Conservation (phyloP, 1,140 invertebrate genomes). For the Scaptomyza graminum region DNA sequence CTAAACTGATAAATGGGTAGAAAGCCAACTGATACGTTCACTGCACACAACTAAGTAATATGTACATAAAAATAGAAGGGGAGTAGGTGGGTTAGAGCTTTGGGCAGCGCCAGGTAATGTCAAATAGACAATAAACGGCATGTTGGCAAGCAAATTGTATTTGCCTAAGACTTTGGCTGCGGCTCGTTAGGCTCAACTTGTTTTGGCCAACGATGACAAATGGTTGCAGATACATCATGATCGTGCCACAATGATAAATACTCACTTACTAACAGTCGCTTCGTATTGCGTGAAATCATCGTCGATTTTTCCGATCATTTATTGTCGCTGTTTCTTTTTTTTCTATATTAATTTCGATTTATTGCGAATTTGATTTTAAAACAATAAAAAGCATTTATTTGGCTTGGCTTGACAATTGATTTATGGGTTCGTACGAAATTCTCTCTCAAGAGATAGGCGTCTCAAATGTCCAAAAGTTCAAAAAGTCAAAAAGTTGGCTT, state of each 20-base stretch:
- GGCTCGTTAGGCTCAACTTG: constrained; percentile 71
- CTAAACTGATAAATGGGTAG: constrained; percentile 58
- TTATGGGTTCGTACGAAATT: constrained; percentile 58
- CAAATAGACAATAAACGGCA: constrained; percentile 62
- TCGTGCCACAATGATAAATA: constrained; percentile 61
- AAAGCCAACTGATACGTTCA: constrained; percentile 30
- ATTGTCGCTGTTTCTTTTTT: background rate
- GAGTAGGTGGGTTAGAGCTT: background rate
- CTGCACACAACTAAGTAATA: background rate
- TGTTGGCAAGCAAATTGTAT: constrained; percentile 56
- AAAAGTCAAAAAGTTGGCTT: constrained; percentile 44
- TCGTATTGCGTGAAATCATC: constrained; percentile 64
- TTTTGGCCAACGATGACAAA: constrained; percentile 62
- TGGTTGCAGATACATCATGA: constrained; percentile 77
- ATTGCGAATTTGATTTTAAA: constrained; percentile 22
- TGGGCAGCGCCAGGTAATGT: constrained; percentile 61
- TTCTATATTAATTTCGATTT: constrained; percentile 3
- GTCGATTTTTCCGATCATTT: constrained; percentile 37
- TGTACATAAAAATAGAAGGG: background rate
- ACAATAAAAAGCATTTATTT: constrained; percentile 73
- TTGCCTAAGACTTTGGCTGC: constrained; percentile 47
- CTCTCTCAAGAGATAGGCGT: constrained; percentile 25
- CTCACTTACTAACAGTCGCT: background rate
- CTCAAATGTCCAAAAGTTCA: constrained; percentile 29
- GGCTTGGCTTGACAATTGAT: constrained; percentile 41